Evolutionary conservation across 1,140 invertebrate genomes (phyloP), one percentile per base, ranked within the genome.

Genomic region (Calosoma granatense): DNA sequence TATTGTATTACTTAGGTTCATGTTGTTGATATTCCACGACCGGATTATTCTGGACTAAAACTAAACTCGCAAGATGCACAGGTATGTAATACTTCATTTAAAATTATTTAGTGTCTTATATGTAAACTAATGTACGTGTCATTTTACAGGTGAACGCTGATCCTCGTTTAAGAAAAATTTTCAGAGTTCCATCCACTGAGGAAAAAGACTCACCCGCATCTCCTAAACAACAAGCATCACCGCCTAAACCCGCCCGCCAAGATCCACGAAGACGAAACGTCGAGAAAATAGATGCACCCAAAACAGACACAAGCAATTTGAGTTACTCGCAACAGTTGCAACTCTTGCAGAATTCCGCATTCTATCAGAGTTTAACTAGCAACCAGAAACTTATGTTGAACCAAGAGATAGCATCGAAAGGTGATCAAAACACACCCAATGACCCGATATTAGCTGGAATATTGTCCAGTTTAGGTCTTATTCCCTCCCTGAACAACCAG

Each of bases 1-100:
- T 14, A 52, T 39, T 53, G 6, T 54, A 14, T 57, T 30, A n/a
- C n/a, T 3, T 26, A 65, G 20, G 57, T 78, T 20, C 55, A 78
- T 26, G 68, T 80, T 2, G 81, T 89, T 19, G 81, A 83, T 56
- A 82, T 88, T 61, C 85, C 86, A 0, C 73, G 81, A 43, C 84
- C 86, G 0, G 83, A 87, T 65, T 92, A 88, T 63, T 80, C 79
- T 0, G 82, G 86, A 53, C 75, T 90, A 20, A 85, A 84, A 66
- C 71, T 87, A 23, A 82, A 78, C 60, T 80, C 81, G 30, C 82
- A 81, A 55, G 84, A 86, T 64, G 81, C 85, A 1, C 70, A 72
- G 52, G 59, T 65, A 52, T 53, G n/a, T n/a, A n/a, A n/a, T n/a
- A 39, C 15, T 51, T 39, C 20, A 17, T n/a, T n/a, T n/a, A n/a